Base-by-base conservation (phyloP, 2,113 vertebrate species). In the Mola mola region DNA sequence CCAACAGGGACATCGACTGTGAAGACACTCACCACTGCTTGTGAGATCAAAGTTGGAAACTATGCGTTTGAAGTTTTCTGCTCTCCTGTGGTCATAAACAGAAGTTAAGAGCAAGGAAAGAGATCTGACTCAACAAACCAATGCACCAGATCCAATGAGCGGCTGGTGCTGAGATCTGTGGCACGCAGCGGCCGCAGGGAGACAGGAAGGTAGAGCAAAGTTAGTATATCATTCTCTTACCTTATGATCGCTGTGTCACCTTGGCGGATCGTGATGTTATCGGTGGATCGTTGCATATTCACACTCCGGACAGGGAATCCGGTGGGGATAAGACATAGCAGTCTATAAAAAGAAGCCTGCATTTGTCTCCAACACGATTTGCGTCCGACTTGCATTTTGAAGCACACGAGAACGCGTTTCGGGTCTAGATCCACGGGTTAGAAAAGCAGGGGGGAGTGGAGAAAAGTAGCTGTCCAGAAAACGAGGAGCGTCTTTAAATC, bases 261-360 rank as follows among this genome's bases (percentile, higher is more conserved):
- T 92, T 99, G 97, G 81, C 97, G 94, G 91, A 99, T 96, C 86
- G 97, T 99, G 93, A 99, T 98, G 96, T 98, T 99, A 93, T 99
- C 97, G 51, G 95, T 98, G 82, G 95, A 93, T 83, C 95, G 94
- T 92, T 94, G 96, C 94, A 96, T 95, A 93, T 98, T 96, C 95
- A 96, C 96, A 90, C 96, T 97, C 90, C 95, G 95, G 89, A 98
- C 96, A 24, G 96, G 96, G 91, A 98, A 95, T 90, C 96, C 97
- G 98, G 96, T 96, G 85, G 96, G 96, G 82, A 99, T 94, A 95
- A 99, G 95, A 94, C 95, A 99, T 73, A 98, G 94, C 91, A 98
- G 90, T 94, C 97, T 95, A 92, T 98, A 94, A 92, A 98, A 92
- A 81, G 95, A 92, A 84, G 95, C 94, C 63, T 96, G 96, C 92